phyloP scores from a whole-genome alignment of 2,113 vertebrate species.

The Anas platyrhynchos region DNA sequence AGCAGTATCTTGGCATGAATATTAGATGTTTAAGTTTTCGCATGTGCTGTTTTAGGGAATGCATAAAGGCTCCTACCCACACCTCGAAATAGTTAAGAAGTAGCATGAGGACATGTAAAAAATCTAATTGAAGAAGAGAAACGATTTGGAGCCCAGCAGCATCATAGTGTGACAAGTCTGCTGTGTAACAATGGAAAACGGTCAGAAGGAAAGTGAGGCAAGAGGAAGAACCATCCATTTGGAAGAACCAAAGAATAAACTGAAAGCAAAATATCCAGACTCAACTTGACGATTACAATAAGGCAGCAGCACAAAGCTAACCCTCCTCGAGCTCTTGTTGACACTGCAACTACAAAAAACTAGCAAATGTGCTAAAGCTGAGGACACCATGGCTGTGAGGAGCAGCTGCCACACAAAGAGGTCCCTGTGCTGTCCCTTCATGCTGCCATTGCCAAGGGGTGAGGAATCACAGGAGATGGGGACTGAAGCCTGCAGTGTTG shows the following conservation, averaged over 20 bases:
- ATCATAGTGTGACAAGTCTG: neutral
- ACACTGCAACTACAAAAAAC: neutral
- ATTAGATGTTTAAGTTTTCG: slow-evolving; percentile 27
- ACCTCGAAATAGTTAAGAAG: slow-evolving; percentile 32
- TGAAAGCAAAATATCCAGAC: slow-evolving; percentile 24
- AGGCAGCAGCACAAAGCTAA: slow-evolving; percentile 6
- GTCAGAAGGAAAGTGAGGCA: neutral
- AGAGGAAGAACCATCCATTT: slow-evolving; percentile 18
- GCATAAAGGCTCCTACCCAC: slow-evolving; percentile 14
- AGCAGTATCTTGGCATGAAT: slow-evolving; percentile 26
- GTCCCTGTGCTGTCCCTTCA: neutral
- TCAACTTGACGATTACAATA: slow-evolving; percentile 30
- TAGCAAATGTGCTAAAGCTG: neutral
- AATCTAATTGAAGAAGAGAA: neutral
- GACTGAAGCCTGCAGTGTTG: neutral
- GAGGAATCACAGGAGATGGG: neutral
- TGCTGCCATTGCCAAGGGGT: neutral
- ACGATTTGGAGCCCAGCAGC: neutral
- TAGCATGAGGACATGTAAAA: slow-evolving; percentile 22
- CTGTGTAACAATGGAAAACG: neutral
- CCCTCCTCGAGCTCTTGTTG: slow-evolving; percentile 24
- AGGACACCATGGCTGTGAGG: neutral
- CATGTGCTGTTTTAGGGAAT: neutral
- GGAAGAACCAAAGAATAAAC: slow-evolving; percentile 34
- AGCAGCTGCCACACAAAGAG: neutral